Conservation (phyloP, 2,888 invertebrate genomes). For the Standfussiana lucernea region DNA sequence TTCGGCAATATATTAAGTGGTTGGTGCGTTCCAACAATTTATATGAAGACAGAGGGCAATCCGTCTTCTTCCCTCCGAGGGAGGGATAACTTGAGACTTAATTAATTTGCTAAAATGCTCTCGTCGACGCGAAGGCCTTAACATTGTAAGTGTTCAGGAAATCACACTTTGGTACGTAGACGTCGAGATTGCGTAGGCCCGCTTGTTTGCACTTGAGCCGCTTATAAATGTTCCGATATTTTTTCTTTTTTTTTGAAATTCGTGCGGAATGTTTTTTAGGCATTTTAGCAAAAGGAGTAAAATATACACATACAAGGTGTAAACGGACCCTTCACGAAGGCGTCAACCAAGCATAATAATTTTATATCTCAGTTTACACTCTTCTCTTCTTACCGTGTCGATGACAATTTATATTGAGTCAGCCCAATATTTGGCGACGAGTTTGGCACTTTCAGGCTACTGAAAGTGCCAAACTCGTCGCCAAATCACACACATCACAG, state of each 20-base stretch:
- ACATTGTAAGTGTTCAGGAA: slow-evolving; percentile 65
- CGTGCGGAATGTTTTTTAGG: background rate
- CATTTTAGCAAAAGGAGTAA: background rate
- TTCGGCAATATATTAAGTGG: slow-evolving; percentile 60
- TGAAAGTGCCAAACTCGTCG: too few species aligned
- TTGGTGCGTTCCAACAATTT: slow-evolving; percentile 58
- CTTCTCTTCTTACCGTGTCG: too few species aligned
- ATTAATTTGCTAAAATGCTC: slow-evolving; percentile 75
- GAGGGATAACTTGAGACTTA: slow-evolving; percentile 73
- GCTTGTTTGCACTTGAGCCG: slow-evolving; percentile 38
- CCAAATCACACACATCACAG: too few species aligned
- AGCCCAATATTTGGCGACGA: too few species aligned
- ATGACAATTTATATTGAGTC: too few species aligned
- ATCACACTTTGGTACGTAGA: slow-evolving; percentile 59
- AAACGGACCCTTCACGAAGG: too few species aligned
- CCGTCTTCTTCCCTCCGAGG: slow-evolving; percentile 69
- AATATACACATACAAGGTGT: background rate
- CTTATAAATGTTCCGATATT: slow-evolving; percentile 44
- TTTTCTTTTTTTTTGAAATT: slow-evolving; percentile 14
- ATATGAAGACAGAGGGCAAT: slow-evolving; percentile 67
- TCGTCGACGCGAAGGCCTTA: slow-evolving; percentile 54
- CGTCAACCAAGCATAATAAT: too few species aligned
- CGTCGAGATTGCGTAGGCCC: slow-evolving; percentile 43
- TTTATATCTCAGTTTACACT: too few species aligned
- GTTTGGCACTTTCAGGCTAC: too few species aligned